phyloP scores from a whole-genome alignment of 1,140 invertebrate genomes.

The Dendrolimus punctatus region DNA sequence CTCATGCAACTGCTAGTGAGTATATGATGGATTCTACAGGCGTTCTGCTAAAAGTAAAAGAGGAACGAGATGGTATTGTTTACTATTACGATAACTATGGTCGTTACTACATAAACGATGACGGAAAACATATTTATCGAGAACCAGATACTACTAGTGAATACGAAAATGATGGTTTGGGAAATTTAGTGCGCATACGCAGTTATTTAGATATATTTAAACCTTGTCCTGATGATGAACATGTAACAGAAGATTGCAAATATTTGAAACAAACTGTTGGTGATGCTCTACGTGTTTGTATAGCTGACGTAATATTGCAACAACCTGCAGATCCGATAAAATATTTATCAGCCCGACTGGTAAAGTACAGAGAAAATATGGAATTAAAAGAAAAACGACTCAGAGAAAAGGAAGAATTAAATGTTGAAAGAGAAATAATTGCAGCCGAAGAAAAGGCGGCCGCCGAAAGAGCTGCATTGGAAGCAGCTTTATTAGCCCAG shows the following conservation, averaged over 20 bases:
- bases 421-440: constrained; percentile 44
- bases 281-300: constrained; percentile 44
- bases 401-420: constrained; percentile 44
- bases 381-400: constrained; percentile 45
- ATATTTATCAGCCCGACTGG: constrained; percentile 38
- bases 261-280: constrained; percentile 55
- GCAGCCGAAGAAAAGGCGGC: constrained; percentile 42
- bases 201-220: constrained; percentile 52
- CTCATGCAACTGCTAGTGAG: constrained; percentile 48
- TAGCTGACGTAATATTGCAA: constrained; percentile 46
- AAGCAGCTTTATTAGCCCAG: constrained; percentile 28
- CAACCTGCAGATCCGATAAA: constrained; percentile 59
- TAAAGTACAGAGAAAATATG: constrained; percentile 55
- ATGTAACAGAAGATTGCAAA: constrained; percentile 54
- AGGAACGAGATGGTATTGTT: constrained; percentile 40
- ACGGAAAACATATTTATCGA: constrained; percentile 58
- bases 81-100: constrained; percentile 59
- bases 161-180: constrained; percentile 62
- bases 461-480: constrained; percentile 39
- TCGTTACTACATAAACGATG: constrained; percentile 48
- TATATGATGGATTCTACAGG: constrained; percentile 58
- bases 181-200: constrained; percentile 58
- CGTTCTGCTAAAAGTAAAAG: constrained; percentile 48
- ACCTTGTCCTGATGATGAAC: constrained; percentile 45
- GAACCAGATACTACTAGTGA: constrained; percentile 50